Base-by-base conservation (phyloP, 2,797 vertebrate species). In the Chiropotes sagulatus region DNA sequence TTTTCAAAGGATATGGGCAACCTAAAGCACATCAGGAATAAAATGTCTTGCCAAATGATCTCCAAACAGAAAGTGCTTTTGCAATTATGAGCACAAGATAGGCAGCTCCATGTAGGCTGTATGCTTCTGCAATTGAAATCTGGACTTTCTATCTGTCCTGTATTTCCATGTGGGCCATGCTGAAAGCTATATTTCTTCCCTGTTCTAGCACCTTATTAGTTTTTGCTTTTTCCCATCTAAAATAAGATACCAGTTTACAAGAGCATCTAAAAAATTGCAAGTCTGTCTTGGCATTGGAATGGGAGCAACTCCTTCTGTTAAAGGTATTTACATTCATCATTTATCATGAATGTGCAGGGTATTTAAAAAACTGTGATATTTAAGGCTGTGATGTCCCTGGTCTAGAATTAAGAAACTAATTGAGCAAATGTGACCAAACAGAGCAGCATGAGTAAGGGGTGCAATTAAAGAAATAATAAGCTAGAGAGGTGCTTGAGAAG, bases 381-480 rank as follows among this genome's bases (percentile, higher is more conserved):
- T 86, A 75, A 76, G 52, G 15, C 84, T 90, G 26, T 83, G 41
- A 44, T 94, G 83, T 95, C 97, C 92, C 94, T 96, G 81, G 61
- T 95, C 94, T 97, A 96, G 97, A 97, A 98, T 98, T 97, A 97
- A 96, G 96, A 83, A 97, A 79, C 84, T 84, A 97, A 96, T 97
- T 84, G 94, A 93, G 96, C 90, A 95, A 96, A 93, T 97, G 92
- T 97, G 97, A 96, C 94, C 85, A 87, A 94, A 57, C 94, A 94
- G 85, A 96, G 72, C 70, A 97, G 82, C 70, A 17, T 88, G 64
- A 73, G 70, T 57, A 96, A 97, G 41, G 90, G 93, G 90, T 94
- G 20, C 91, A 97, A 95, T 98, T 97, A 97, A 96, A 97, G 97
- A 95, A 96, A 96, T 95, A 95, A 94, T 96, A 93, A 94, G 87